Evolutionary conservation across 2,113 vertebrate species (phyloP).

Genomic region (Leptocoma aspasia): DNA sequence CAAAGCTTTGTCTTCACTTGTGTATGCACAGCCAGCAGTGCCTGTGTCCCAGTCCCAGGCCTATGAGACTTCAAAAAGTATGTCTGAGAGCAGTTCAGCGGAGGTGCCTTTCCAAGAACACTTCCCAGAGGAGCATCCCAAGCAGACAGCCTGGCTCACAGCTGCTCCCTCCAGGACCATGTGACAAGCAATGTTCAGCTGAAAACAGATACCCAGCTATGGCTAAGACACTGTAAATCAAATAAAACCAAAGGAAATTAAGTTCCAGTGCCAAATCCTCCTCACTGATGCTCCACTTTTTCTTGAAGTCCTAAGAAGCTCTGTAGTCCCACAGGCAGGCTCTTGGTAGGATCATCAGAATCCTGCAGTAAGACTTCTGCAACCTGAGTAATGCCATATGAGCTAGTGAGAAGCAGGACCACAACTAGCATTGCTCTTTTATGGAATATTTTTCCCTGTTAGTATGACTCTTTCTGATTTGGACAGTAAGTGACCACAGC

Average conservation of each 20-base stretch:
- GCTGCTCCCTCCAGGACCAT: not conserved
- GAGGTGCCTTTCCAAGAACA: not conserved
- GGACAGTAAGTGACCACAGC: not conserved
- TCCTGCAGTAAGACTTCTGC: not conserved
- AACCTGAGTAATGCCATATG: not conserved
- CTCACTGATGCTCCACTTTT: not conserved
- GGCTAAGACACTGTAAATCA: not conserved
- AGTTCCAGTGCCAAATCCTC: not conserved
- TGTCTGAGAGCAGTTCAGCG: not conserved
- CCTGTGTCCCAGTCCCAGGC: not conserved
- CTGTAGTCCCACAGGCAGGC: not conserved
- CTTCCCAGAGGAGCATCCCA: not conserved
- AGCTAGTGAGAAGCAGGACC: not conserved
- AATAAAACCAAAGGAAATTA: not conserved
- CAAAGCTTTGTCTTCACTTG: not conserved
- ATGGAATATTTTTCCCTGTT: not conserved
- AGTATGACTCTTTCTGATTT: not conserved
- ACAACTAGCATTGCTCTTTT: not conserved
- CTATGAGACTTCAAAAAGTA: not conserved
- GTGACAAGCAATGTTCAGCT: not conserved
- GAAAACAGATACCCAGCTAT: not conserved
- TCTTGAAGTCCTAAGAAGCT: not conserved
- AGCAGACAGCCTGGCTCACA: not conserved
- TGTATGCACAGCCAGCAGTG: not conserved
- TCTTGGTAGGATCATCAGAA: not conserved